Percentiles rank a stretch among this genome's conserved stretches.
These are phyloP conservation scores for Anneissia japonica DNA, from an alignment of 35 echinoderm and acorn worm genomes.

Conservation along the genomic window DNA sequence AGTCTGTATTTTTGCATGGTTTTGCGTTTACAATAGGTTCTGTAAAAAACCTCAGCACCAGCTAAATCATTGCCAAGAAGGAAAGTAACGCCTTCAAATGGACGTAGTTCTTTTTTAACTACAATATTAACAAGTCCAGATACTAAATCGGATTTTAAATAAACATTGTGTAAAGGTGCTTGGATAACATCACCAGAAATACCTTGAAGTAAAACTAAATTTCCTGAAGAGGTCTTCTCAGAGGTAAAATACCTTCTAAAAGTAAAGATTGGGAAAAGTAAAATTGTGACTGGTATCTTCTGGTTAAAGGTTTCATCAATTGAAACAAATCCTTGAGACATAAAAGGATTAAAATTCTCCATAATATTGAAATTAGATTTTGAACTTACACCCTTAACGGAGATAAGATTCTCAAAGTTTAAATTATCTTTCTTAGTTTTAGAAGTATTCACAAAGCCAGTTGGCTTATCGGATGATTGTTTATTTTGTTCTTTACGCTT, in stretches of 20 bases:
- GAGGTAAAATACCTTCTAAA: background rate
- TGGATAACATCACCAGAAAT: background rate
- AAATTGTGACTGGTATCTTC: background rate
- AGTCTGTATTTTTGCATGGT: background rate
- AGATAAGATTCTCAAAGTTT: too few species aligned
- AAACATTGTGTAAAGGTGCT: slow-evolving; percentile 5
- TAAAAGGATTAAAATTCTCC: background rate
- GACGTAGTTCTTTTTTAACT: slow-evolving; percentile 5
- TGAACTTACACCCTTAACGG: background rate
- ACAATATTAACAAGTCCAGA: slow-evolving; percentile 19
- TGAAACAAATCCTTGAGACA: background rate
- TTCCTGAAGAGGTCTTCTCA: background rate
- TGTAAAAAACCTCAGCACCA: slow-evolving; percentile 8
- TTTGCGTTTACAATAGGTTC: slow-evolving; percentile 6
- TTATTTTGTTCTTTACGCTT: background rate
- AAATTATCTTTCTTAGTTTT: background rate
- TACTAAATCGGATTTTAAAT: slow-evolving; percentile 15
- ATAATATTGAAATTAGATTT: background rate
- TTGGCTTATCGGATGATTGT: background rate
- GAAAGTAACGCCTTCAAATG: slow-evolving; percentile 24
- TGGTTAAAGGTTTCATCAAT: background rate
- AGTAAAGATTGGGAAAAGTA: background rate
- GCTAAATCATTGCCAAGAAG: slow-evolving; percentile 47
- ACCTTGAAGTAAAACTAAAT: background rate
- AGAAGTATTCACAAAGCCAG: background rate